Percentiles rank a stretch among this genome's conserved stretches.
Conservation (phyloP, 2,888 invertebrate species). For the Clitarchus hookeri region DNA sequence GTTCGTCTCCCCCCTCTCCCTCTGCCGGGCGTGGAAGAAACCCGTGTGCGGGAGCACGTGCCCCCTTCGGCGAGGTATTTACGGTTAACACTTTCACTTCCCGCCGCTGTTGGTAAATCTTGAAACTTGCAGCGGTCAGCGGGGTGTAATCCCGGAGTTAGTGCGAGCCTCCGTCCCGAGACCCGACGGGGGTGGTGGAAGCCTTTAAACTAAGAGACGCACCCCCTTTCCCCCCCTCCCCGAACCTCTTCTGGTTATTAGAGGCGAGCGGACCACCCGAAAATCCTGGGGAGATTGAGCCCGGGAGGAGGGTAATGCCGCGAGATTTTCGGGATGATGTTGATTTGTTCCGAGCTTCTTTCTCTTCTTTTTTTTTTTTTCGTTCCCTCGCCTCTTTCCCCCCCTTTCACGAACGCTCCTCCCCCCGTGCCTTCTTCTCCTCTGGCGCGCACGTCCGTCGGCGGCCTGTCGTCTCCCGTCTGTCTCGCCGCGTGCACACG, state of each 20-base stretch:
- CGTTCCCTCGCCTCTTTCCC: neutral
- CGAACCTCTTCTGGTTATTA: neutral
- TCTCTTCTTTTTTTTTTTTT: neutral
- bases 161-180: neutral
- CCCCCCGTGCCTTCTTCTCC: neutral
- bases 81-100: constrained; percentile 10
- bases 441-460: neutral
- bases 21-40: neutral
- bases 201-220: constrained; percentile 7
- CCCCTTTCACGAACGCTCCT: neutral
- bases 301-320: constrained; percentile 7
- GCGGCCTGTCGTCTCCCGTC: neutral
- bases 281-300: constrained; percentile 9
- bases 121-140: constrained; percentile 4
- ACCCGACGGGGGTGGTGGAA: neutral
- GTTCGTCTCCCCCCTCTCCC: neutral
- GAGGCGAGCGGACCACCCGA: neutral
- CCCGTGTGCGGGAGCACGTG: neutral
- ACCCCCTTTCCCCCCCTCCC: neutral
- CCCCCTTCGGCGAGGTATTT: neutral
- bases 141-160: constrained; percentile 14
- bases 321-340: constrained; percentile 14
- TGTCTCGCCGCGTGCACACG: neutral
- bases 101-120: constrained; percentile 1
- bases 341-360: constrained; percentile 6